Conservation (phyloP, 2,888 invertebrate genomes). For the Empis livida region DNA sequence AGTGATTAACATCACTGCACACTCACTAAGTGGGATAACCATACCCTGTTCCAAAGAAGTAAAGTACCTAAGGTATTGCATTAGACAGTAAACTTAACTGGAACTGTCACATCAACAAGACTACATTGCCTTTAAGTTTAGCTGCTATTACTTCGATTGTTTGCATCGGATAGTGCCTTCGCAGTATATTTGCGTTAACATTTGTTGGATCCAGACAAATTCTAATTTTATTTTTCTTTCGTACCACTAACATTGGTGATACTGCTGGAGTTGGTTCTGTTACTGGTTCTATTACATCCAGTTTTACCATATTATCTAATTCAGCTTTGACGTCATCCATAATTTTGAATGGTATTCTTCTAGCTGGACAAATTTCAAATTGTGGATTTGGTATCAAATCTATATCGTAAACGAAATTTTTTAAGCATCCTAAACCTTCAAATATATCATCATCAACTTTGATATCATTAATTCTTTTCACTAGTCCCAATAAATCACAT, state of each 20-base stretch:
- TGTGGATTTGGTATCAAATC: slow-evolving; percentile 9
- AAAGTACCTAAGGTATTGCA: too few species aligned
- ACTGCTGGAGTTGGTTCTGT: slow-evolving; percentile 4
- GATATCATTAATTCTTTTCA: slow-evolving; percentile 7
- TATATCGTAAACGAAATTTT: slow-evolving; percentile 7
- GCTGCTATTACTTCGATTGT: slow-evolving; percentile 11
- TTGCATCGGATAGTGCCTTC: slow-evolving; percentile 11
- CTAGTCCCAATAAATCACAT: slow-evolving; percentile 8
- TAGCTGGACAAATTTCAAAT: slow-evolving; percentile 8
- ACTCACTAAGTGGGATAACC: too few species aligned
- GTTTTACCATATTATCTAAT: not conserved
- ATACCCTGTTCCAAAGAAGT: too few species aligned
- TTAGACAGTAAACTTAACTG: too few species aligned
- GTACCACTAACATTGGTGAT: slow-evolving; percentile 1
- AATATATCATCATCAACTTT: slow-evolving; percentile 6
- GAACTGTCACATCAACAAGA: too few species aligned
- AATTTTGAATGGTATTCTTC: not conserved
- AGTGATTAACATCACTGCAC: too few species aligned
- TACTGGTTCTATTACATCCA: slow-evolving; percentile 2
- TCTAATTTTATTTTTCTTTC: slow-evolving; percentile 7
- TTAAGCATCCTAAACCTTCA: slow-evolving; percentile 10
- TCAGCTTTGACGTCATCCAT: not conserved
- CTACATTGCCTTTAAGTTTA: slow-evolving; percentile 10
- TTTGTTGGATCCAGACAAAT: slow-evolving; percentile 9
- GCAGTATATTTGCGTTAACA: slow-evolving; percentile 8